These are phyloP conservation scores for Manacus vitellinus DNA, from an alignment of 2,113 vertebrate genomes.

Conservation along the genomic window DNA sequence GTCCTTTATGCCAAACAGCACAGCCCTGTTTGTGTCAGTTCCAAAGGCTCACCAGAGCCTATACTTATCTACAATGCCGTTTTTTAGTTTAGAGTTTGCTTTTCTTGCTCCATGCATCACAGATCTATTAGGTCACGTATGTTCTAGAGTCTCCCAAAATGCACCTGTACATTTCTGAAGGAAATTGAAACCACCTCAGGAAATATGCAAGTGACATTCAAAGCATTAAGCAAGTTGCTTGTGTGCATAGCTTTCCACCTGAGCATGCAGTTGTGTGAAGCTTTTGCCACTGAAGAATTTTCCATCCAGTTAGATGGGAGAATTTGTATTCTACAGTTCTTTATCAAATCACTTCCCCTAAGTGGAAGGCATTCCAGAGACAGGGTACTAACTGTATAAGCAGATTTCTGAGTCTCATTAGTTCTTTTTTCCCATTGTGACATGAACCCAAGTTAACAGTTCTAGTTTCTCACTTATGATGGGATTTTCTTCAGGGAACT, in stretches of 20 bases:
- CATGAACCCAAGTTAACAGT: neutral
- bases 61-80: accelerated
- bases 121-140: neutral
- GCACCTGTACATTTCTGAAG: neutral
- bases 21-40: neutral
- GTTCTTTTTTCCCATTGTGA: neutral
- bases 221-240: neutral
- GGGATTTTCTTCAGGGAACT: neutral
- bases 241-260: neutral
- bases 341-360: neutral
- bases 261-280: neutral
- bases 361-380: neutral
- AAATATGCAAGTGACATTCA: neutral
- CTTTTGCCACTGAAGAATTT: neutral
- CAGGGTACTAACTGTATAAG: neutral
- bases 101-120: neutral
- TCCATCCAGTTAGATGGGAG: neutral
- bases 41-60: neutral
- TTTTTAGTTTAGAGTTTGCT: neutral
- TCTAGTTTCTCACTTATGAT: neutral
- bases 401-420: neutral
- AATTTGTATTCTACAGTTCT: neutral
- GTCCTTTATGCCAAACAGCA: neutral
- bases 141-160: neutral
- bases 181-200: neutral